Evolutionary conservation across 2,797 vertebrate genomes (phyloP).

Genomic region (Sibirionetta formosa): DNA sequence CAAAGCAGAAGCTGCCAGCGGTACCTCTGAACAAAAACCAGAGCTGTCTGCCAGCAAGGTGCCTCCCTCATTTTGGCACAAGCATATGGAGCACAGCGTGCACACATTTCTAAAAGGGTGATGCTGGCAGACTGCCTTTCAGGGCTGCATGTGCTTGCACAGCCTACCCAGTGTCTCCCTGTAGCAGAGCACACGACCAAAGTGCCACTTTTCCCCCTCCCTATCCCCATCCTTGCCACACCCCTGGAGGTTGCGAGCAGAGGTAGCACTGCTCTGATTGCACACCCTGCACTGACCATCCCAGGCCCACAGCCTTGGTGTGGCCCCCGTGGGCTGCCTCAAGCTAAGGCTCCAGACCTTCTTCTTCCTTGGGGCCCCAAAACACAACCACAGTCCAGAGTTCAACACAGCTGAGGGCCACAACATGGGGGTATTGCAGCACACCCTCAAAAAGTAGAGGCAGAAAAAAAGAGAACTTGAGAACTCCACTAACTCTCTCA

Average conservation of each 20-base stretch:
- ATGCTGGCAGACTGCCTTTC: background rate
- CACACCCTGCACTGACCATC: fast-evolving
- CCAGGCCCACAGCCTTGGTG: background rate
- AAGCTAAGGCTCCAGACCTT: background rate
- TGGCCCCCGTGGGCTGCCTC: too few relatives aligned
- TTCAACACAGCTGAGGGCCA: background rate
- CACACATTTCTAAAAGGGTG: background rate
- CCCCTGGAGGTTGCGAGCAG: background rate
- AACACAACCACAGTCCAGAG: background rate
- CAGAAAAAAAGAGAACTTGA: background rate
- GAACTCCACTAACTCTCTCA: background rate
- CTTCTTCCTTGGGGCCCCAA: background rate
- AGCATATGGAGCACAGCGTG: fast-evolving
- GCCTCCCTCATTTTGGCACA: background rate
- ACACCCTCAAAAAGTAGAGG: background rate
- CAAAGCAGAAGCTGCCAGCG: background rate
- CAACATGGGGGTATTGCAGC: background rate
- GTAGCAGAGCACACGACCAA: fast-evolving
- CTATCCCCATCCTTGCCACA: background rate
- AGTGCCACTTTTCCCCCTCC: background rate
- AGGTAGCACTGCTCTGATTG: fast-evolving
- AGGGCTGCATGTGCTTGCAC: fast-evolving
- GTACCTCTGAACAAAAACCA: background rate
- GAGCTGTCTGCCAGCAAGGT: background rate
- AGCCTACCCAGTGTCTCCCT: background rate